phyloP scores from a whole-genome alignment of 2,888 invertebrate species.

The Eretmocerus hayati region DNA sequence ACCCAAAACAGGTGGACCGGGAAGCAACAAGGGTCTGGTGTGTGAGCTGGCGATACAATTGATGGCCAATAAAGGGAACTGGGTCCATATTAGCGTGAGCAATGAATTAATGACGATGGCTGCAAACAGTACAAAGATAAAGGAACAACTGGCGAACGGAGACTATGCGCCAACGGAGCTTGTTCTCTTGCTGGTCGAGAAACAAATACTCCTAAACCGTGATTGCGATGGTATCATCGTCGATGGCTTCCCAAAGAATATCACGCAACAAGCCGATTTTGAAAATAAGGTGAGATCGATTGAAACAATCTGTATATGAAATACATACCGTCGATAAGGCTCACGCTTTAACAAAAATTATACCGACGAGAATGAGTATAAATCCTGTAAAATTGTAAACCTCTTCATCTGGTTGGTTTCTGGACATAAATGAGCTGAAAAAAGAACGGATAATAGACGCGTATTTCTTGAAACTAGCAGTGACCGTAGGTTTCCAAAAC shows the following conservation, averaged over 20 bases:
- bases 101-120: constrained; percentile 69
- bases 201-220: constrained; percentile 51
- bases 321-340: no score
- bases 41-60: constrained; percentile 71
- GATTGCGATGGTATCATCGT: constrained; percentile 70
- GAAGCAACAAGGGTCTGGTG: constrained; percentile 79
- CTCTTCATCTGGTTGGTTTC: no score
- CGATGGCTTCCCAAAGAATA: constrained; percentile 90
- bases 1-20: constrained; percentile 82
- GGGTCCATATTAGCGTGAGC: constrained; percentile 75
- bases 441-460: no score
- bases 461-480: no score
- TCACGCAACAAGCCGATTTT: constrained; percentile 81
- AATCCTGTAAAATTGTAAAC: no score
- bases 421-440: no score
- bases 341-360: no score
- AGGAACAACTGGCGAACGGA: constrained; percentile 67
- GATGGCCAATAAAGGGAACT: constrained; percentile 60
- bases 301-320: no score
- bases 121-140: constrained; percentile 58
- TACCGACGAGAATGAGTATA: no score
- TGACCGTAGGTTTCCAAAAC: no score
- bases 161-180: constrained; percentile 76
- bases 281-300: constrained; percentile 67
- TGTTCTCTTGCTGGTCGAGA: constrained; percentile 68